Conservation (phyloP, 2,113 vertebrate genomes). For the Thalassarche chlororhynchos region DNA sequence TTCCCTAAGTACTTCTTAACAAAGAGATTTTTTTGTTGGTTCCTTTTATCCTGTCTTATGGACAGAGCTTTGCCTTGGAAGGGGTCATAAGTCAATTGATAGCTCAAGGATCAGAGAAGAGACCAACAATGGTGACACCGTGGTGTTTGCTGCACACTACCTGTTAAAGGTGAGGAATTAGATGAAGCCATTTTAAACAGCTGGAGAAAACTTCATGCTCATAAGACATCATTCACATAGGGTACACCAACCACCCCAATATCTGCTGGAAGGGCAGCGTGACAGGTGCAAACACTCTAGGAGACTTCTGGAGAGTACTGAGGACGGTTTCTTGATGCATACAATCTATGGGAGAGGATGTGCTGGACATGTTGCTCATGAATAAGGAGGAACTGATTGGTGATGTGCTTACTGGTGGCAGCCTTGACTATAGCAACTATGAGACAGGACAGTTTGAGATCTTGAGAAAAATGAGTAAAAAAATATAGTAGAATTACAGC, state of each 20-base stretch:
- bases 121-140: neutral
- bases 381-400: neutral
- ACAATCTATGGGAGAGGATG: fast-evolving
- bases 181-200: neutral
- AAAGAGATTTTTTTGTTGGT: neutral
- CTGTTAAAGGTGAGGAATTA: neutral
- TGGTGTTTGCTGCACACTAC: neutral
- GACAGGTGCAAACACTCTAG: neutral
- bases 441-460: neutral
- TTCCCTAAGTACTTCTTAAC: neutral
- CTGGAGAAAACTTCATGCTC: neutral
- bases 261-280: neutral
- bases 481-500: neutral
- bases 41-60: neutral
- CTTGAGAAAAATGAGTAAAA: neutral
- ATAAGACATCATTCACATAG: neutral
- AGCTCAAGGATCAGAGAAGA: neutral
- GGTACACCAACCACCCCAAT: neutral
- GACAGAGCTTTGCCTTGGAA: neutral
- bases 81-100: neutral
- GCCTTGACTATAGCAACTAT: neutral
- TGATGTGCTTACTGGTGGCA: neutral
- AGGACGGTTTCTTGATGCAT: neutral
- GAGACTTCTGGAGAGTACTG: neutral
- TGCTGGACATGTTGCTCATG: neutral